phyloP scores from a whole-genome alignment of 2,888 invertebrate genomes.

The Diaperis boleti region DNA sequence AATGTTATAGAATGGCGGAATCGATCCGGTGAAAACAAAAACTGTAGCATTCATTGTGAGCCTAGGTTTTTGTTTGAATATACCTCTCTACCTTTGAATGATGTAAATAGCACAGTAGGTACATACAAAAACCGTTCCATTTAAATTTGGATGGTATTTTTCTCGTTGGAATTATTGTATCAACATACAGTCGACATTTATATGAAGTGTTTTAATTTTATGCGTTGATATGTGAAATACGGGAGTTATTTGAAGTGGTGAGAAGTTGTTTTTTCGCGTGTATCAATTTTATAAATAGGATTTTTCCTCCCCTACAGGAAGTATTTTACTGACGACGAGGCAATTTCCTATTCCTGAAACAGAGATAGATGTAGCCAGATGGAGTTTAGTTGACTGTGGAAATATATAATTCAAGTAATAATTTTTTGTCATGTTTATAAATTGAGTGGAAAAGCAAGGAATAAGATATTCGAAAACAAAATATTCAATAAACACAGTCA shows the following conservation, averaged over 20 bases:
- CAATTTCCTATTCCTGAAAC: slow-evolving; percentile 22
- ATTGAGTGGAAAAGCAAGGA: too few species aligned
- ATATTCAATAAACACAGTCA: too few species aligned
- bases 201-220: neutral
- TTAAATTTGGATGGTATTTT: neutral
- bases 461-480: too few species aligned
- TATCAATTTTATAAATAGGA: slow-evolving; percentile 27
- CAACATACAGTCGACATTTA: too few species aligned
- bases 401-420: neutral
- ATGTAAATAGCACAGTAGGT: too few species aligned
- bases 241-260: slow-evolving; percentile 2
- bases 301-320: slow-evolving; percentile 17
- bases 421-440: too few species aligned
- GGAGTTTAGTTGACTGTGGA: slow-evolving; percentile 1
- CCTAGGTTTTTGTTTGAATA: neutral
- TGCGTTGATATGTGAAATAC: slow-evolving; percentile 4
- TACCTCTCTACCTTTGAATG: too few species aligned
- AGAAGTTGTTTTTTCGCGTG: slow-evolving; percentile 20
- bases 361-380: slow-evolving; percentile 12
- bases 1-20: neutral
- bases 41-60: neutral
- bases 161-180: neutral
- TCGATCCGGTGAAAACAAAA: neutral
- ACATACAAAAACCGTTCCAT: neutral
- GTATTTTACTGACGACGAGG: slow-evolving; percentile 26